phyloP scores from a whole-genome alignment of 2,797 vertebrate species.

The Periophthalmus magnuspinnatus region DNA sequence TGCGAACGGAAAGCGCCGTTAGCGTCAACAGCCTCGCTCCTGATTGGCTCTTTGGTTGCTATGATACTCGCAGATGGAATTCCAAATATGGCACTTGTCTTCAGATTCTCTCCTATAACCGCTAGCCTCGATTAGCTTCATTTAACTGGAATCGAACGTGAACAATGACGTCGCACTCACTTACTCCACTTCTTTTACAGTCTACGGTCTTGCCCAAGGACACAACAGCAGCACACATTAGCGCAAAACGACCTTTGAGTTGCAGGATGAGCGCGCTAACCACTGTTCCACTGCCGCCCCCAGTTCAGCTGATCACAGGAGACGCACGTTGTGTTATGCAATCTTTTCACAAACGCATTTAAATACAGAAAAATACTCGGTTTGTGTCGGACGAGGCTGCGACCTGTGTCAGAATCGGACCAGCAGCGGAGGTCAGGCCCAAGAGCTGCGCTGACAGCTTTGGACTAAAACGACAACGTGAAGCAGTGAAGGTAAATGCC shows the following conservation, averaged over 20 bases:
- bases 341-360: background rate
- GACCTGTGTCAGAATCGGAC: background rate
- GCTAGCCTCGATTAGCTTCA: no score
- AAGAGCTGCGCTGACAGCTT: slow-evolving; percentile 6
- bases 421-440: slow-evolving; percentile 20
- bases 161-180: no score
- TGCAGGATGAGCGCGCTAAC: background rate
- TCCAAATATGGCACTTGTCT: no score
- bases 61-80: no score
- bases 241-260: background rate
- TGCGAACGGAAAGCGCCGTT: no score
- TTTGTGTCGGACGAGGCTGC: background rate
- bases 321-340: background rate
- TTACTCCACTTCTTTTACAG: no score
- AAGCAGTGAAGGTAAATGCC: slow-evolving; percentile 36
- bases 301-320: background rate
- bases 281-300: background rate
- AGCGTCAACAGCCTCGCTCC: no score
- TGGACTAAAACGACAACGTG: slow-evolving; percentile 34
- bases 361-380: background rate
- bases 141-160: no score
- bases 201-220: background rate
- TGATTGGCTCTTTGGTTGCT: no score
- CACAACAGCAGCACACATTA: background rate
- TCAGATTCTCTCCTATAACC: no score